Evolutionary conservation across 2,797 vertebrate genomes (phyloP).

Genomic region (Furcifer pardalis): DNA sequence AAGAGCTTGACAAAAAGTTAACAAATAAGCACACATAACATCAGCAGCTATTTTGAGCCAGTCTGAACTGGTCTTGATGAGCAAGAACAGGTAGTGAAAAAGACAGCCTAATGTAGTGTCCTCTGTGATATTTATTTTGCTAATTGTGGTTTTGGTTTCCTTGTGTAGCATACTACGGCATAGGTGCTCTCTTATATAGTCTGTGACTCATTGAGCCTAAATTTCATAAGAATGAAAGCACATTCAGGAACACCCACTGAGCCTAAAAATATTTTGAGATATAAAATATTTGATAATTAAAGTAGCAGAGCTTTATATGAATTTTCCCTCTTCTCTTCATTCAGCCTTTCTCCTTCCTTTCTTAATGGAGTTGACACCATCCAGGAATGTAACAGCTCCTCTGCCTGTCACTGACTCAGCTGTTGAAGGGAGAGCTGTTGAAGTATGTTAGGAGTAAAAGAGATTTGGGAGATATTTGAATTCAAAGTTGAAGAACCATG

Average conservation of each 20-base stretch:
- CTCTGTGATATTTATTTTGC: conserved; percentile 10
- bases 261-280: not conserved
- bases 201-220: conserved; percentile 11
- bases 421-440: not conserved
- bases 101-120: not conserved
- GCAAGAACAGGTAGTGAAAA: not conserved
- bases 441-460: not conserved
- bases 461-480: not conserved
- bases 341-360: not conserved
- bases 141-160: conserved; percentile 34
- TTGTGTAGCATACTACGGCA: not conserved
- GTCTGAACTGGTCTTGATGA: conserved; percentile 12
- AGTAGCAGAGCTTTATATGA: not conserved
- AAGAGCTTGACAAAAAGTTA: not conserved
- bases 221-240: not conserved
- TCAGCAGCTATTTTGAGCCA: not conserved
- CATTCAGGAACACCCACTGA: not conserved
- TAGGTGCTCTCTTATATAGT: not conserved
- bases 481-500: not conserved
- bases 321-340: not conserved
- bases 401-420: not conserved
- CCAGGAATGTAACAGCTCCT: not conserved
- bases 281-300: not conserved
- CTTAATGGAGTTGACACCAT: not conserved
- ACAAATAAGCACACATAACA: not conserved